A percentile compares a stretch with the other conserved stretches of the same genome.
phyloP scores from a whole-genome alignment of 2,888 invertebrate genomes.

The Petrophora chlorosata region DNA sequence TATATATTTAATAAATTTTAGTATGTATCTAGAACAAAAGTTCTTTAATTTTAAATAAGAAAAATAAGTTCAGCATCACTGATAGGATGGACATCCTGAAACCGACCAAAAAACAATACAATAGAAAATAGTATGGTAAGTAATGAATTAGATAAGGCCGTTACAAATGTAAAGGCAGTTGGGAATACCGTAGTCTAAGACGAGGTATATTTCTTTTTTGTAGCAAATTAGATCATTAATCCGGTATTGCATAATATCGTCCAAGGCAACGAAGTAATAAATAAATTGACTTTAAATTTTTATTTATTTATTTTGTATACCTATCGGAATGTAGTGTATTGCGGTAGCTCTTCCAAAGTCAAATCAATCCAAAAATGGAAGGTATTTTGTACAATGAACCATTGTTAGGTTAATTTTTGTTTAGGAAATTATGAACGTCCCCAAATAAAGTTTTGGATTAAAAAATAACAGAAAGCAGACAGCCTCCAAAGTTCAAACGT shows the following conservation, averaged over 20 bases:
- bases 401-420: too few species aligned
- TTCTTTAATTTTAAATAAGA: not conserved
- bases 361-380: too few species aligned
- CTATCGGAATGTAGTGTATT: too few species aligned
- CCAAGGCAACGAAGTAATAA: constrained; percentile 10
- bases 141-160: constrained; percentile 54
- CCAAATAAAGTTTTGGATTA: too few species aligned
- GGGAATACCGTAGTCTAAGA: constrained; percentile 53
- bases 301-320: too few species aligned
- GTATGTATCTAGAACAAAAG: too few species aligned
- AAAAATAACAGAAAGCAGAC: too few species aligned
- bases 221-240: constrained; percentile 17
- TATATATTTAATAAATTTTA: too few species aligned
- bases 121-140: not conserved
- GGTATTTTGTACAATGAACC: too few species aligned
- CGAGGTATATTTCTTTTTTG: constrained; percentile 26
- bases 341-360: too few species aligned
- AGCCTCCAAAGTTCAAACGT: too few species aligned
- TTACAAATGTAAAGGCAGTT: constrained; percentile 55
- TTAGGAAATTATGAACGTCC: too few species aligned
- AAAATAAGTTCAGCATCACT: not conserved
- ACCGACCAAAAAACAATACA: constrained; percentile 37
- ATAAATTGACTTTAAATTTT: constrained; percentile 7
- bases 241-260: constrained; percentile 18
- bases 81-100: constrained; percentile 55